Evolutionary conservation across 2,113 vertebrate species (phyloP).

Genomic region (Myrmecobius fasciatus): DNA sequence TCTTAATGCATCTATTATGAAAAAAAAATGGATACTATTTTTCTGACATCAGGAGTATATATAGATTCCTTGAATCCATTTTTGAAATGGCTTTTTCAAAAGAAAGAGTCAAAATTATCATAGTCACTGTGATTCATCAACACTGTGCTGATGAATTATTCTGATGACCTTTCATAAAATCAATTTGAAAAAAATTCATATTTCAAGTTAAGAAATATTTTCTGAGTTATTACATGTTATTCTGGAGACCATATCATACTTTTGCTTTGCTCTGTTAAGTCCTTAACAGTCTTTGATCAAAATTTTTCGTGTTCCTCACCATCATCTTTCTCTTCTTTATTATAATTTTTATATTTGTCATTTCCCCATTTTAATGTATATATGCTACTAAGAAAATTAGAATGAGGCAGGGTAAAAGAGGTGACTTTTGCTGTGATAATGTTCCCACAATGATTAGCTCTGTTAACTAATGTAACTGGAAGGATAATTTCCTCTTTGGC

Average conservation of each 20-base stretch:
- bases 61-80: not conserved
- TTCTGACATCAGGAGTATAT: not conserved
- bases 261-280: not conserved
- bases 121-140: not conserved
- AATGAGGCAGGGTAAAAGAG: not conserved
- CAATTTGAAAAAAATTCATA: not conserved
- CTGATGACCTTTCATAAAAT: not conserved
- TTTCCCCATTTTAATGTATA: not conserved
- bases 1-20: not conserved
- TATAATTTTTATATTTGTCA: not conserved
- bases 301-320: not conserved
- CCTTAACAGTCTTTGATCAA: not conserved
- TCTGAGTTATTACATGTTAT: not conserved
- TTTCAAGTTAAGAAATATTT: not conserved
- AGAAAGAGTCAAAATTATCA: not conserved
- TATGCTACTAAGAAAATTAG: not conserved
- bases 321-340: not conserved
- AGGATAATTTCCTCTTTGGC: not conserved
- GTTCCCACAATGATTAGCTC: not conserved
- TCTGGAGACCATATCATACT: not conserved
- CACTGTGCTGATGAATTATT: not conserved
- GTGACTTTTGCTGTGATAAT: not conserved
- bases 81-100: not conserved
- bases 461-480: not conserved
- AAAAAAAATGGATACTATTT: not conserved